A percentile compares a stretch with the other conserved stretches of the same genome.
These are phyloP conservation scores for Bilobella aurantiaca DNA, from an alignment of 1,140 invertebrate species.

Conservation along the genomic window DNA sequence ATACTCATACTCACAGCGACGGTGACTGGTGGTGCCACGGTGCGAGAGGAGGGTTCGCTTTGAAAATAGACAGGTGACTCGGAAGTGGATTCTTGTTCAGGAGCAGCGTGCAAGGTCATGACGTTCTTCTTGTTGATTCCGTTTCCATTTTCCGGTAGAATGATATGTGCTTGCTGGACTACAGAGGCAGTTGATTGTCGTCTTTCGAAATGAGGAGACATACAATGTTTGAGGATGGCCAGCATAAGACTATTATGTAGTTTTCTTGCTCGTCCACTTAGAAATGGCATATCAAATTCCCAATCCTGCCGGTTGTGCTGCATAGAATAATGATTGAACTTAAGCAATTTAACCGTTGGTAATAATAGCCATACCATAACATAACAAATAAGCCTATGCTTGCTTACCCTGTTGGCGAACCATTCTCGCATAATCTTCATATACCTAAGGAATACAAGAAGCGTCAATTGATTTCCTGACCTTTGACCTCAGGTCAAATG, in stretches of 20 bases:
- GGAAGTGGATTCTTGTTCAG: no score
- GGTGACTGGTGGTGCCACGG: no score
- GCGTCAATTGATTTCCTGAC: no score
- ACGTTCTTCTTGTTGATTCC: background rate
- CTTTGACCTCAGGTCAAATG: no score
- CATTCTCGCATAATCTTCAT: background rate
- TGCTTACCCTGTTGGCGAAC: background rate
- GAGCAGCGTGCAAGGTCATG: background rate
- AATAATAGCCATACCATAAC: background rate
- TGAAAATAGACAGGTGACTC: no score
- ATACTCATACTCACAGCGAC: no score
- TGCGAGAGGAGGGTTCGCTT: no score
- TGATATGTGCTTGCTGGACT: background rate
- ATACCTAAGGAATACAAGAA: background rate
- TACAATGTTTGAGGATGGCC: background rate
- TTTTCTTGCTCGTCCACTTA: background rate
- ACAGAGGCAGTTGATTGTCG: background rate
- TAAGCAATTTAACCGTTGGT: background rate
- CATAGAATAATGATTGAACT: background rate
- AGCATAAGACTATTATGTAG: background rate
- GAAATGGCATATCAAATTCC: slow-evolving; percentile 5
- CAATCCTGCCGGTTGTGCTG: background rate
- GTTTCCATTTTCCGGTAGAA: background rate
- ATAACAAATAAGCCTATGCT: background rate
- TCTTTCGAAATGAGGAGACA: background rate